Conservation (phyloP, 2,888 invertebrate species). For the Apantesis nais region DNA sequence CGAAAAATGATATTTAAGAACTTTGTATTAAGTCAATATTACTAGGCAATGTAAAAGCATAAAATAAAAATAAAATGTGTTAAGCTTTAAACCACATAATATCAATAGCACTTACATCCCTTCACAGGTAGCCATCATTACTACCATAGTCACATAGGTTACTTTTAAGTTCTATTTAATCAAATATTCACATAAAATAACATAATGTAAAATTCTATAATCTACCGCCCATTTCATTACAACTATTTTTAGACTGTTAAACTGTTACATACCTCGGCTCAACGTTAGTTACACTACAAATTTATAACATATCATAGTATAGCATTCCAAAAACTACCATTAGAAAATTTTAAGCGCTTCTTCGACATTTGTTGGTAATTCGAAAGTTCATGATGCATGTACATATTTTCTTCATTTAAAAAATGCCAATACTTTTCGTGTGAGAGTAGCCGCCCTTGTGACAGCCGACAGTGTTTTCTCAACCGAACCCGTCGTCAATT, state of each 20-base stretch:
- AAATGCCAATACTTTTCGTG: constrained; percentile 54
- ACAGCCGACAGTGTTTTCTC: constrained; percentile 47
- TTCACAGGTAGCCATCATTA: neutral
- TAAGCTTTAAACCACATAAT: neutral
- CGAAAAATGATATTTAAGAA: too few relatives aligned
- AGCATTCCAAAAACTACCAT: constrained; percentile 51
- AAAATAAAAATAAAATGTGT: neutral
- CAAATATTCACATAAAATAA: neutral
- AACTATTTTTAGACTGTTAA: constrained; percentile 11
- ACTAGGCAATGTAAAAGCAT: neutral
- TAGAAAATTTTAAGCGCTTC: constrained; percentile 52
- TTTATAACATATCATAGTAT: constrained; percentile 30
- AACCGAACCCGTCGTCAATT: constrained; percentile 58
- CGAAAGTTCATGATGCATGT: constrained; percentile 41
- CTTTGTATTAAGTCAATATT: neutral
- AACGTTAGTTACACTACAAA: constrained; percentile 20
- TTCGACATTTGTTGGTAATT: constrained; percentile 53
- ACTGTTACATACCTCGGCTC: constrained; percentile 20
- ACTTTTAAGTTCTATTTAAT: neutral
- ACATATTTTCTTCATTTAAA: constrained; percentile 41
- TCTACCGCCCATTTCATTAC: neutral
- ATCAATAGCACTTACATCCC: neutral
- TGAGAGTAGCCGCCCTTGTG: constrained; percentile 59
- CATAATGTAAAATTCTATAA: constrained; percentile 6
- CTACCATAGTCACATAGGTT: neutral